phyloP scores from a whole-genome alignment of 2,888 invertebrate species.

The Schizaphis graminum region DNA sequence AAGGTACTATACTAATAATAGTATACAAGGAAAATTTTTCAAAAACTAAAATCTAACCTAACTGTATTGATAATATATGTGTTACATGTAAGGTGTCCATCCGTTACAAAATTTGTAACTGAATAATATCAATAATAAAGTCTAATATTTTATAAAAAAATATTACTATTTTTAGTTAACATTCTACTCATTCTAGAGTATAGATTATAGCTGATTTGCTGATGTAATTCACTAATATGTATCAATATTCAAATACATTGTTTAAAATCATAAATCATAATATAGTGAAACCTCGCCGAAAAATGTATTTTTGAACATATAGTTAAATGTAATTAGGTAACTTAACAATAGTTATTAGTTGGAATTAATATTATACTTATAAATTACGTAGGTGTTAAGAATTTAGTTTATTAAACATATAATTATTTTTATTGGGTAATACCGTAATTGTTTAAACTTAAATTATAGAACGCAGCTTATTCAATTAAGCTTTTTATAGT shows the following conservation, averaged over 20 bases:
- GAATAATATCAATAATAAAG: not conserved
- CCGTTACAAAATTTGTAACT: not conserved
- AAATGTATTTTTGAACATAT: not conserved
- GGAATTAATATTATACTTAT: not conserved
- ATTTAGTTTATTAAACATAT: not conserved
- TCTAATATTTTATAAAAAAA: not conserved
- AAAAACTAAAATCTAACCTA: not conserved
- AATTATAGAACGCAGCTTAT: not conserved
- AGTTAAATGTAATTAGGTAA: not conserved
- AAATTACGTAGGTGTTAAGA: not conserved
- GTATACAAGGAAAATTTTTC: not conserved
- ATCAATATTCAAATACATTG: not conserved
- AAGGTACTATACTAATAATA: no score
- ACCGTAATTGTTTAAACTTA: not conserved
- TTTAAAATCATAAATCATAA: not conserved
- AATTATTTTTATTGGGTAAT: not conserved
- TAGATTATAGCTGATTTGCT: not conserved
- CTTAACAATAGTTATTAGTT: not conserved
- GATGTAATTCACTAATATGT: not conserved
- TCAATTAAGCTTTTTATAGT: not conserved
- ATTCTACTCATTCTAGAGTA: not conserved
- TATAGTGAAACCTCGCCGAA: no score
- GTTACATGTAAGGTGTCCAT: not conserved
- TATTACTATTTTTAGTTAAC: not conserved
- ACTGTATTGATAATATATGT: not conserved